These are phyloP conservation scores for Molothrus aeneus DNA, from an alignment of 2,797 vertebrate genomes.

Conservation along the genomic window DNA sequence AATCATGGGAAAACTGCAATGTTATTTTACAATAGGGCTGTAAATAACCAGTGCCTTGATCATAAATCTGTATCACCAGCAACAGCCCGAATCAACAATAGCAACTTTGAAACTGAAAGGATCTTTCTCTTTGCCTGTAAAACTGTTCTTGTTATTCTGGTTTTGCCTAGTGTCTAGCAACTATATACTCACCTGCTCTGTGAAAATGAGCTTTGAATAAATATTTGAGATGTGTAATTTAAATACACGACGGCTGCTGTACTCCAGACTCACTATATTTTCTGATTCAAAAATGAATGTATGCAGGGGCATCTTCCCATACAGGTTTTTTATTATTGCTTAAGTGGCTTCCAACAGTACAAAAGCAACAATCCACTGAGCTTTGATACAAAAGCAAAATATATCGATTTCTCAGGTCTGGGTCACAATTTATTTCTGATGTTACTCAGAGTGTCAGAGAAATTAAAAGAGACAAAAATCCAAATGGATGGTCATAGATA, in stretches of 20 bases:
- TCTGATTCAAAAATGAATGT: slow-evolving; percentile 21
- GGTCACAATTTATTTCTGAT: neutral
- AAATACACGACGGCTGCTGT: slow-evolving; percentile 7
- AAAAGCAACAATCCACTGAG: neutral
- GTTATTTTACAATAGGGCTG: slow-evolving; percentile 49
- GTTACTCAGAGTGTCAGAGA: neutral
- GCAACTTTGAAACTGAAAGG: slow-evolving; percentile 8
- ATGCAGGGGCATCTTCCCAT: neutral
- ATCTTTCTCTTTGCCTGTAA: slow-evolving; percentile 13
- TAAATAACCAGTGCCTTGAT: slow-evolving; percentile 62
- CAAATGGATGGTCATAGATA: neutral
- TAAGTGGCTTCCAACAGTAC: neutral
- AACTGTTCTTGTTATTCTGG: neutral
- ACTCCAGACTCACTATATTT: neutral
- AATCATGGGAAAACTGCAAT: slow-evolving; percentile 53
- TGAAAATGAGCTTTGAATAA: slow-evolving; percentile 50
- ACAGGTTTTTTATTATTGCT: slow-evolving; percentile 19
- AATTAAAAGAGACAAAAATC: neutral
- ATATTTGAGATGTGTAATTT: neutral
- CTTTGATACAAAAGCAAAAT: slow-evolving; percentile 43
- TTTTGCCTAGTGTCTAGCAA: neutral
- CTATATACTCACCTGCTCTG: neutral
- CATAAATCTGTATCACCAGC: slow-evolving; percentile 51
- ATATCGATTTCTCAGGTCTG: neutral
- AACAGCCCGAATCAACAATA: neutral